phyloP scores from a whole-genome alignment of 2,113 vertebrate species.

The Opisthocomus hoazin region DNA sequence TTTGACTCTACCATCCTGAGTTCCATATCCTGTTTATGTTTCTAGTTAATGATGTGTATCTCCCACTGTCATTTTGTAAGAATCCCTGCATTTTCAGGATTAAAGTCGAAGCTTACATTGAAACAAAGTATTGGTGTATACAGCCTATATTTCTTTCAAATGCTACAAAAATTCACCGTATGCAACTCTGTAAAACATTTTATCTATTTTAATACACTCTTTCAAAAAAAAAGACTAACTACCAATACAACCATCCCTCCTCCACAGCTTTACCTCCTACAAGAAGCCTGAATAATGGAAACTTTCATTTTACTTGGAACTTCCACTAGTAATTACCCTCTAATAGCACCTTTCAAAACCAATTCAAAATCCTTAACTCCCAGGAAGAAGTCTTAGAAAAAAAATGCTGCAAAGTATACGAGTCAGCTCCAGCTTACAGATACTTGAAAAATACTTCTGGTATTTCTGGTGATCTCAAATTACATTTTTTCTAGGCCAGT shows the following conservation, averaged over 20 bases:
- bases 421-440: not conserved
- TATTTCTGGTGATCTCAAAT: not conserved
- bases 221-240: not conserved
- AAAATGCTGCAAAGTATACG: not conserved
- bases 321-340: conserved; percentile 18
- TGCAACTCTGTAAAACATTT: not conserved
- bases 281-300: not conserved
- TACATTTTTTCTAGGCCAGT: not conserved
- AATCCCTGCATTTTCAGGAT: not conserved
- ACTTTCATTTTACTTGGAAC: not conserved
- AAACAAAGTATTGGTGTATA: not conserved
- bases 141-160: not conserved
- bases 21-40: not conserved
- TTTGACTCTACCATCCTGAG: not conserved
- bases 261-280: not conserved
- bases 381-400: not conserved
- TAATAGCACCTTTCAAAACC: conserved; percentile 25
- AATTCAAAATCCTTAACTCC: not conserved
- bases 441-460: not conserved
- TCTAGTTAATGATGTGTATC: not conserved
- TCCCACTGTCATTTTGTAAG: not conserved
- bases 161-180: not conserved
- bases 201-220: not conserved
- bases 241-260: not conserved
- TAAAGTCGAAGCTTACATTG: not conserved